Evolutionary conservation across 2,113 vertebrate genomes (phyloP).

Genomic region (Cyprinus carpio): DNA sequence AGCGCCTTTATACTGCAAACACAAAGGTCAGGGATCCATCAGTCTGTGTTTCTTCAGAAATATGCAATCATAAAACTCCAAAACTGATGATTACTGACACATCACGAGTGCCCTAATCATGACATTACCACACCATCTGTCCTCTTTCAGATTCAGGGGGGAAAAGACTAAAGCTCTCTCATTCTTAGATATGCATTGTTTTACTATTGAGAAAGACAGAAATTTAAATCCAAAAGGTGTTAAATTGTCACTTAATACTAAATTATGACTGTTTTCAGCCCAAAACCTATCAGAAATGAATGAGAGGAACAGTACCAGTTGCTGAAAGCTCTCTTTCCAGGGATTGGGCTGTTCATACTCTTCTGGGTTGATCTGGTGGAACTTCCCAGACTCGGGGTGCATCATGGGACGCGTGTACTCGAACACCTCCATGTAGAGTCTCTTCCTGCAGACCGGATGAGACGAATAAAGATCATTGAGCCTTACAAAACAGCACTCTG

Average conservation of each 20-base stretch:
- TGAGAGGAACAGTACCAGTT: constrained; percentile 79
- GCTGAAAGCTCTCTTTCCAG: constrained; percentile 99
- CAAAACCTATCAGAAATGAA: background rate
- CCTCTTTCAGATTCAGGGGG: background rate
- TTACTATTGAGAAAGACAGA: background rate
- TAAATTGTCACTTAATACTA: background rate
- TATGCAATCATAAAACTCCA: background rate
- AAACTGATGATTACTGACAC: background rate
- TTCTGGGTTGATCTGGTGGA: constrained; percentile 97
- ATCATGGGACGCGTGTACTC: constrained; percentile 98
- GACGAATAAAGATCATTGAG: background rate
- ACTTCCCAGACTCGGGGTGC: constrained; percentile 98
- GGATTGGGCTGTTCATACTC: constrained; percentile 97
- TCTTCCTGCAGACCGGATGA: constrained; percentile 81
- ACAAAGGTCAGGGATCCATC: constrained; percentile 6
- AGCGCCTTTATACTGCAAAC: constrained; percentile 95
- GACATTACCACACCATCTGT: constrained; percentile 15
- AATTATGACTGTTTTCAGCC: background rate
- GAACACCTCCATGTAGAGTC: constrained; percentile 98
- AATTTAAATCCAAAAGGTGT: background rate
- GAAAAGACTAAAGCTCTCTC: background rate
- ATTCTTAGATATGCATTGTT: background rate
- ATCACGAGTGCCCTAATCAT: background rate
- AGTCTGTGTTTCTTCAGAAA: background rate
- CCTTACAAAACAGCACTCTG: background rate